Evolutionary conservation across 2,797 vertebrate genomes (phyloP).

Genomic region (Melanotaenia maccullochi): DNA sequence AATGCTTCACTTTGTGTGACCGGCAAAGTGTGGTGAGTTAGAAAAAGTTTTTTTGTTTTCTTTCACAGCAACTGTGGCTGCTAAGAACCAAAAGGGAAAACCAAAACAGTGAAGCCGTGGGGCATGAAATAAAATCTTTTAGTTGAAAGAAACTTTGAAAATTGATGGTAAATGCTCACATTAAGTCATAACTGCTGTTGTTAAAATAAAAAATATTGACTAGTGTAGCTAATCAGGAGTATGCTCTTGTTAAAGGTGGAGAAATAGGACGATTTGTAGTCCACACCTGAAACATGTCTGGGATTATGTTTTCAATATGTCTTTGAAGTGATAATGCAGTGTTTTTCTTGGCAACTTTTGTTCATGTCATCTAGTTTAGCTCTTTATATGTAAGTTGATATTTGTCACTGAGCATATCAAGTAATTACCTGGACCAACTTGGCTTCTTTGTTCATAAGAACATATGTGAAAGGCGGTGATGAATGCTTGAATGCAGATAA

Average conservation of each 20-base stretch:
- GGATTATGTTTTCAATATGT: not conserved
- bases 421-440: slow-evolving; percentile 12
- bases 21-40: not conserved
- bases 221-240: not conserved
- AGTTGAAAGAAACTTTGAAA: not conserved
- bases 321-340: not conserved
- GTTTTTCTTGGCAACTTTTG: slow-evolving; percentile 1
- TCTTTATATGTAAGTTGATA: not conserved
- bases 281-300: not conserved
- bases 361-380: slow-evolving; percentile 5
- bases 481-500: slow-evolving; percentile 2
- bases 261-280: not conserved
- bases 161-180: not conserved
- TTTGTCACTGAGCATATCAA: slow-evolving; percentile 5
- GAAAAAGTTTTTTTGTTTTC: too few relatives aligned
- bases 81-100: not conserved
- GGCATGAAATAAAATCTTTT: not conserved
- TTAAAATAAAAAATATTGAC: not conserved
- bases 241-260: not conserved
- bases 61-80: not conserved
- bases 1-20: not conserved
- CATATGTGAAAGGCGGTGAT: not conserved
- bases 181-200: not conserved
- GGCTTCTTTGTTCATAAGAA: slow-evolving; percentile 9
- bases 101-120: not conserved